Evolutionary conservation across 2,888 invertebrate genomes (phyloP).

Genomic region (Selenia dentaria): DNA sequence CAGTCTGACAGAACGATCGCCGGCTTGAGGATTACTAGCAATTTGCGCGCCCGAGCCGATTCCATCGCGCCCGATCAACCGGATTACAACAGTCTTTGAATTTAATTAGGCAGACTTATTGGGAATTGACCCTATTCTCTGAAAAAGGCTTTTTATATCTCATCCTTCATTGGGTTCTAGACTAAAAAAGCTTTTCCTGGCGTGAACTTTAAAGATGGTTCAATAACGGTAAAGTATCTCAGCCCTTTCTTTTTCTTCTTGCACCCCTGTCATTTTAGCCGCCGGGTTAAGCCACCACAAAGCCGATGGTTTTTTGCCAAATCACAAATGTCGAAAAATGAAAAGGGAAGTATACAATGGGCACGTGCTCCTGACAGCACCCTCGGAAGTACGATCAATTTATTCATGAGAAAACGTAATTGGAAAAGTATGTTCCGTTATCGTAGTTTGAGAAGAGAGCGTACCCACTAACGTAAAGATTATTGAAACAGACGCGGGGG

Average conservation of each 20-base stretch:
- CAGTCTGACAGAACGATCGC: conserved; percentile 22
- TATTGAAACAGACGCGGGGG: conserved; percentile 11
- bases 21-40: conserved; percentile 48
- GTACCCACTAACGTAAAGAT: conserved; percentile 7
- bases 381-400: conserved; percentile 47
- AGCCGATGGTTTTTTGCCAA: conserved; percentile 36
- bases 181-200: conserved; percentile 2
- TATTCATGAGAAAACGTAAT: conserved; percentile 41
- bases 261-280: conserved; percentile 33
- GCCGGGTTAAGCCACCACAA: conserved; percentile 24
- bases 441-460: conserved; percentile 13
- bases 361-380: conserved; percentile 32
- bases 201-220: conserved; percentile 17
- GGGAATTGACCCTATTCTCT: conserved; percentile 13
- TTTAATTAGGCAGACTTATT: conserved; percentile 30
- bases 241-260: conserved; percentile 7
- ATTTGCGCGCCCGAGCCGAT: conserved; percentile 46
- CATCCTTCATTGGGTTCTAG: neutral
- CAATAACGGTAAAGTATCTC: conserved; percentile 22
- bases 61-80: conserved; percentile 27
- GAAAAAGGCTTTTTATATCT: conserved; percentile 10
- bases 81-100: conserved; percentile 37
- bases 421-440: conserved; percentile 31
- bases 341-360: conserved; percentile 45
- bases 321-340: conserved; percentile 50